A percentile compares a stretch with the other conserved stretches of the same genome.
Conservation (phyloP, 2,888 invertebrate genomes). For the Linhomoeus sp. region DNA sequence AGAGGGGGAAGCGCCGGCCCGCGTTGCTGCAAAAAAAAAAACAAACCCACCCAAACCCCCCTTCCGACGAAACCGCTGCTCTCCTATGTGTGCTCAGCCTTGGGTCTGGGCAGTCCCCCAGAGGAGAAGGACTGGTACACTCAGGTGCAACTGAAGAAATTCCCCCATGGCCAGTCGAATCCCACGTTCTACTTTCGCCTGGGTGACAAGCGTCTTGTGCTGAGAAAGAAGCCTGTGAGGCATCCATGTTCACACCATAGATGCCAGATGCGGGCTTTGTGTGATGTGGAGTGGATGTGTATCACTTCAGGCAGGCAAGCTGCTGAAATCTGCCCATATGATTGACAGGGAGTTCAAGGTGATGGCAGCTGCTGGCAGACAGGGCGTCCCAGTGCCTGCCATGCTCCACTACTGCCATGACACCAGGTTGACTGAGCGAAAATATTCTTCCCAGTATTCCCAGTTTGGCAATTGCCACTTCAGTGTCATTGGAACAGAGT, state of each 20-base stretch:
- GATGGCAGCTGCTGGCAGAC: constrained; percentile 26
- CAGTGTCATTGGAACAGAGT: constrained; percentile 32
- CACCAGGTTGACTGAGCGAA: constrained; percentile 12
- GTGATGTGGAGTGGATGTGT: not conserved
- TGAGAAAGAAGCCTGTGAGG: constrained; percentile 33
- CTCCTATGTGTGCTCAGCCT: too few species aligned
- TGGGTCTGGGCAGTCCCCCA: too few species aligned
- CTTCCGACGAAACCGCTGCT: too few species aligned
- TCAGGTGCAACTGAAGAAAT: constrained; percentile 16
- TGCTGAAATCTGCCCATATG: constrained; percentile 33
- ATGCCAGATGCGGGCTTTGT: too few species aligned
- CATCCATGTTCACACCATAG: too few species aligned
- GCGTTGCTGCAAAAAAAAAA: too few species aligned
- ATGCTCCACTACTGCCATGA: constrained; percentile 27
- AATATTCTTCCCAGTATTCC: not conserved
- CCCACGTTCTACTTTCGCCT: constrained; percentile 31
- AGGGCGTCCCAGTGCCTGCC: constrained; percentile 30
- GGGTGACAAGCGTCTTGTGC: constrained; percentile 28
- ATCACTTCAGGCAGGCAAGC: constrained; percentile 27
- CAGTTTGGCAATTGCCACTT: not conserved
- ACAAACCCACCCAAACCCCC: too few species aligned
- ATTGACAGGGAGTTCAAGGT: constrained; percentile 32
- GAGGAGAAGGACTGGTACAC: too few species aligned
- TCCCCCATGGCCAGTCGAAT: constrained; percentile 33
- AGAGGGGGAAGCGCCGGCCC: too few species aligned